These are phyloP conservation scores for Chloebia gouldiae DNA, from an alignment of 2,113 vertebrate genomes.

Conservation along the genomic window DNA sequence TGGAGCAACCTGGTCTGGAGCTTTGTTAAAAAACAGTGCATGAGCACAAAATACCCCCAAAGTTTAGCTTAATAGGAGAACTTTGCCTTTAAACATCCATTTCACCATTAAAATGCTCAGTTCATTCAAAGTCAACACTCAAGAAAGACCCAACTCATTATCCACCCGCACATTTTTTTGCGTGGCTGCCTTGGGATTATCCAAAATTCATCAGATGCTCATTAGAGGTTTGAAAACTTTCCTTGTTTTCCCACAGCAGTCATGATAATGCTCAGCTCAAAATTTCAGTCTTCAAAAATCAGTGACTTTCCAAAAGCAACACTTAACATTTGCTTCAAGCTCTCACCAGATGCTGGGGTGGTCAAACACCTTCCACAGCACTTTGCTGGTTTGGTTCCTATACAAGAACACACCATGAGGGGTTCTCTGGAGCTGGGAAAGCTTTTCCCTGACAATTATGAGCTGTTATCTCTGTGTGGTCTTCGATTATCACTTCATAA, in stretches of 20 bases:
- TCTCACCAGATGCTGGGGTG: background rate
- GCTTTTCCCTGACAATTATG: background rate
- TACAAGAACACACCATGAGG: background rate
- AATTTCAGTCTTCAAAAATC: background rate
- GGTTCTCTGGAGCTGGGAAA: background rate
- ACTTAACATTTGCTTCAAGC: background rate
- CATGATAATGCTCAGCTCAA: background rate
- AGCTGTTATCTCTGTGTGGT: constrained; percentile 29
- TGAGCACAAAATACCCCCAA: background rate
- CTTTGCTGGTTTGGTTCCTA: background rate
- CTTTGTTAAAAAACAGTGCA: background rate
- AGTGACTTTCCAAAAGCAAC: background rate
- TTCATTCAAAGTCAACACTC: background rate
- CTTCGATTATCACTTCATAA: background rate
- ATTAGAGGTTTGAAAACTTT: background rate
- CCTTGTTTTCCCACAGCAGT: background rate
- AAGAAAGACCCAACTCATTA: background rate
- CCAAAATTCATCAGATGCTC: background rate
- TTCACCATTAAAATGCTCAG: background rate
- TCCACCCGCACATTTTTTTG: background rate
- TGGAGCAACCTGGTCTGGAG: background rate
- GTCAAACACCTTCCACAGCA: background rate
- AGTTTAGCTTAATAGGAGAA: background rate
- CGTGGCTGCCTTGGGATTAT: background rate
- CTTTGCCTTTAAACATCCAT: background rate